Base-by-base conservation (phyloP, 2,888 invertebrate species). In the Hemistola chrysoprasaria region DNA sequence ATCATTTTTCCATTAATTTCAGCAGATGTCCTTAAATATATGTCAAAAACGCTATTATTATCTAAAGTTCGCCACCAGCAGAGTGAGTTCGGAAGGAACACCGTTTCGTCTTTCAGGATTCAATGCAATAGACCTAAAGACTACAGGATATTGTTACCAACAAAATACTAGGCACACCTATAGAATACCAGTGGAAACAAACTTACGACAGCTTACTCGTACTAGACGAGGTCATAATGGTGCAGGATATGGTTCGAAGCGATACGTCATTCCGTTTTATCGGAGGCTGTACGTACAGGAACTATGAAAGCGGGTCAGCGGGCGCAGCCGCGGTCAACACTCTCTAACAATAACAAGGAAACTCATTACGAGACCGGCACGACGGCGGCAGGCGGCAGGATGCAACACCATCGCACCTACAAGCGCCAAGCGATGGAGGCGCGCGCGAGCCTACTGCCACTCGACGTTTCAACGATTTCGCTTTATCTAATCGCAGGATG, bases 401-500 rank as follows among this genome's bases (percentile, higher is more conserved):
- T 34, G 40, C 37, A 24, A 53, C 59, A 58, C 63, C 6, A 1
- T n/a, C 8, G 16, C n/a, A n/a, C n/a, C 16, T 16, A 16, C 16
- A 16, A 16, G 16, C 16, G 62, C 54, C 57, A 46, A 45, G 56
- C 66, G 54, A 50, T 52, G 53, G 53, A 56, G 62, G 62, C 65
- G 72, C 65, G 60, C 69, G 60, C 55, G 54, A 49, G 63, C 65
- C 73, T 71, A 74, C 81, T 74, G 78, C 69, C 63, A 59, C 57
- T 41, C 55, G 44, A 52, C 61, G 50, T 65, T 58, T 58, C 53
- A 63, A 63, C 73, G 65, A 66, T 66, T 70, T 66, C 59, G 70
- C 78, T 77, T 77, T 82, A 83, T 83, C 82, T 82, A 82, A 82
- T 82, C 82, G 76, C 60, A 46, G 63, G 67, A 65, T 60, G 81